Conservation (phyloP, 2,113 vertebrate species). For the Anolis carolinensis region DNA sequence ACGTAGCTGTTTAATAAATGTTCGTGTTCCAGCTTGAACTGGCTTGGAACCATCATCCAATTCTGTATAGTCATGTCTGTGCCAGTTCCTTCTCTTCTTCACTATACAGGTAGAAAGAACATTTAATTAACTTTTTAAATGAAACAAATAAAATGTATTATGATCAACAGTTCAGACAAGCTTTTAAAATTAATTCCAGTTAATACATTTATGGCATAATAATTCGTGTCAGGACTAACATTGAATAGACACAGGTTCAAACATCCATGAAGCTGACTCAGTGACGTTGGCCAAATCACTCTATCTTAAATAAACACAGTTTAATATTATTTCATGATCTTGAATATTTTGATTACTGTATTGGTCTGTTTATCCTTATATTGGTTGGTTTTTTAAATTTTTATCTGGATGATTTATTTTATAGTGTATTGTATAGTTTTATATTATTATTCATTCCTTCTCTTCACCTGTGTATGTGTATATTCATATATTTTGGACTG, state of each 20-base stretch:
- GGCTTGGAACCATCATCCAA: conserved; percentile 87
- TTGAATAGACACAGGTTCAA: not conserved
- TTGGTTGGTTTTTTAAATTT: no score
- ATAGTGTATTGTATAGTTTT: no score
- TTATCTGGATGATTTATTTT: no score
- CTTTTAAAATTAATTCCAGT: not conserved
- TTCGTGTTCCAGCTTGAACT: conserved; percentile 92
- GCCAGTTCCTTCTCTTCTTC: conserved; percentile 96
- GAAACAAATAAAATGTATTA: no score
- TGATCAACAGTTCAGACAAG: no score
- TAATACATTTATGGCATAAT: not conserved
- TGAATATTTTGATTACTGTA: no score
- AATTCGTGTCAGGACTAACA: not conserved
- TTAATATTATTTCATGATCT: no score
- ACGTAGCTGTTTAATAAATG: conserved; percentile 89
- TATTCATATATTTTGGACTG: no score
- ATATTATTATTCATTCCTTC: no score
- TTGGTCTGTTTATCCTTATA: no score
- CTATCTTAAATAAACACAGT: not conserved
- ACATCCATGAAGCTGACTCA: not conserved
- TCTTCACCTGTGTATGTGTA: no score
- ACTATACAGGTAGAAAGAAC: conserved; percentile 76
- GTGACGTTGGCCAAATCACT: not conserved
- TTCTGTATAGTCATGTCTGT: conserved; percentile 97
- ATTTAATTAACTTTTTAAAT: conserved; percentile 33